A percentile compares a stretch with the other conserved stretches of the same genome.
Conservation (phyloP, 2,113 vertebrate genomes). For the Rostratula benghalensis region DNA sequence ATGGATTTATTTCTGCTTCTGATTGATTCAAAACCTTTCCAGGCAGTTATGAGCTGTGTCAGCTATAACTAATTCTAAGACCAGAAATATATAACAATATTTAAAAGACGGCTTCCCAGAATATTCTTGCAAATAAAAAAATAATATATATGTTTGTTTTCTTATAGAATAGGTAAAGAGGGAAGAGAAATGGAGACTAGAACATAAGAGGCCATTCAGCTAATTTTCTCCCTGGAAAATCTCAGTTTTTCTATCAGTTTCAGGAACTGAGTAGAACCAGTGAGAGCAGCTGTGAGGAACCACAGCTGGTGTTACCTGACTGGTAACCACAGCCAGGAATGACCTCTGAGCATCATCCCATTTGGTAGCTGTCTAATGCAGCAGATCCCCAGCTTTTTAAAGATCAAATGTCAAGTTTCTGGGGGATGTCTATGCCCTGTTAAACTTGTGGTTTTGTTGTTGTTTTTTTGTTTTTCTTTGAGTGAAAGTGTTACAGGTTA, state of each 20-base stretch:
- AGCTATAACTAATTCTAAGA: background rate
- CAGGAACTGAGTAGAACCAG: background rate
- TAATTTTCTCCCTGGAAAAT: background rate
- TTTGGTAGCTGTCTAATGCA: background rate
- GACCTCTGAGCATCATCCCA: background rate
- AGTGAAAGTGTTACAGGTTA: background rate
- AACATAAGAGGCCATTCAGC: background rate
- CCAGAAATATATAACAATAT: fast-evolving
- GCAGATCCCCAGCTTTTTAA: background rate
- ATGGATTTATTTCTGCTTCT: background rate
- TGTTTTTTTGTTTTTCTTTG: background rate
- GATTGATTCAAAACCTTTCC: background rate
- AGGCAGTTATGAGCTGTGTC: background rate
- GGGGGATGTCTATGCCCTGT: fast-evolving
- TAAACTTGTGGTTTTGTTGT: background rate
- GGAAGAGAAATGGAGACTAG: background rate
- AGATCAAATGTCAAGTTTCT: background rate
- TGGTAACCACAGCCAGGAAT: background rate
- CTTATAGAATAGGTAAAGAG: background rate
- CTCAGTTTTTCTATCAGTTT: background rate
- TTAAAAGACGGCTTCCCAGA: background rate
- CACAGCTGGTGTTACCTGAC: background rate
- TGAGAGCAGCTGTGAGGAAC: background rate
- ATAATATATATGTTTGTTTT: background rate
- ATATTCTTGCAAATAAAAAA: background rate